Base-by-base conservation (phyloP, 2,888 invertebrate genomes). In the Crioceris asparagi region DNA sequence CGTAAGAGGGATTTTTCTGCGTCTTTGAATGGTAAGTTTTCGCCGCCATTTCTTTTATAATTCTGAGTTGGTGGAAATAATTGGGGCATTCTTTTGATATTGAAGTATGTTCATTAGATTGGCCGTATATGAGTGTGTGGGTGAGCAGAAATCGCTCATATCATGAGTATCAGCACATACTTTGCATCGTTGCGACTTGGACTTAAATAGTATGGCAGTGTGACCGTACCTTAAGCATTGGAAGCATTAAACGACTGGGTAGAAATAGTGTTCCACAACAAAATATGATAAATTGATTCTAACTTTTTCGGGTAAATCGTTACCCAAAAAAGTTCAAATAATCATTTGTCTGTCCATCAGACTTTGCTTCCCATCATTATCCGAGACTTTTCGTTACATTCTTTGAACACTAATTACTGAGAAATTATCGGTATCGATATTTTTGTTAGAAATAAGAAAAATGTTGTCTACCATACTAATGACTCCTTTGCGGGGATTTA, bases 231-330 rank as follows among this genome's bases (percentile, higher is more conserved):
- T 17, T 16, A 36, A 15, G 17, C 23, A 36, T 30, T 30, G 29
- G 21, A 19, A 30, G 18, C 30, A 36, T 36, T 36, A 15, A 4
- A 36, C 36, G 6, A 36, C 36, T 21, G 21, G 31, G 10, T 36
- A 17, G 16, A 36, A 15, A 11, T 19, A 19, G 5, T 19, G 30
- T 30, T 36, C 30, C 4, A 36, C 30, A 15, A 26, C 7, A 12
- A 34, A 34, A 12, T 21, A 25, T 3, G 34, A 8, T 10, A 34
- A 12, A 16, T 34, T 34, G 16, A 34, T 34, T 34, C 16, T 34
- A 10, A 34, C 34, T 23, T 34, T 34, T 10, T 34, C 25, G 17
- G 34, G 34, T 8, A 34, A 3, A 4, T 14, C 6, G n/a, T 34
- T 34, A 3, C 34, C 34, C 3, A 31, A 17, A 8, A 31, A 31